Conservation (phyloP, 2,888 invertebrate genomes). For the Nemotelus pantherinus region DNA sequence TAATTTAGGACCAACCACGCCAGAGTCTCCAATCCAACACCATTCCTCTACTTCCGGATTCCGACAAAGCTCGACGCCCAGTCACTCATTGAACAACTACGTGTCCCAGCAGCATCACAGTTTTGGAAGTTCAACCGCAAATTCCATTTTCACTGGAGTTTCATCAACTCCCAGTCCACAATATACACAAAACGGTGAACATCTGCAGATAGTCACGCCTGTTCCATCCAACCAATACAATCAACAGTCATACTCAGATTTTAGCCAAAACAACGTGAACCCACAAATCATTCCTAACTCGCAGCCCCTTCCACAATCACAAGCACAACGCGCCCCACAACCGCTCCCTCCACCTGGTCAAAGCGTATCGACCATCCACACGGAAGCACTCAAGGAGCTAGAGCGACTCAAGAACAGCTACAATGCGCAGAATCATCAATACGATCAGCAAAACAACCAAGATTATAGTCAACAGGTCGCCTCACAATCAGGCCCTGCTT, state of each 20-base stretch:
- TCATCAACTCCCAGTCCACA: constrained; percentile 56
- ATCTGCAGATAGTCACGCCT: constrained; percentile 63
- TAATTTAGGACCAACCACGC: constrained; percentile 58
- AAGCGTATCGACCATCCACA: constrained; percentile 63
- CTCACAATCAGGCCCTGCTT: constrained; percentile 19
- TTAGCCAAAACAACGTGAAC: constrained; percentile 51
- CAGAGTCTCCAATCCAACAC: constrained; percentile 43
- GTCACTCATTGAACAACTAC: constrained; percentile 55
- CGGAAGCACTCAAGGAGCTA: constrained; percentile 63
- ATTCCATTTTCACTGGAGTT: constrained; percentile 53
- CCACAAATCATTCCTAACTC: constrained; percentile 57
- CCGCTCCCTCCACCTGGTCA: constrained; percentile 50
- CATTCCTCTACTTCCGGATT: constrained; percentile 40
- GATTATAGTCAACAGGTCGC: constrained; percentile 7
- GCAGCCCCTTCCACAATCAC: constrained; percentile 57
- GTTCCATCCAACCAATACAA: constrained; percentile 56
- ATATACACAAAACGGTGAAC: constrained; percentile 60
- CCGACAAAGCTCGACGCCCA: constrained; percentile 44
- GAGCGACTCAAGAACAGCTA: constrained; percentile 54
- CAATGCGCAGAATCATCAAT: constrained; percentile 30
- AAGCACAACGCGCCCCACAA: constrained; percentile 57
- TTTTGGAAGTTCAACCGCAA: constrained; percentile 26
- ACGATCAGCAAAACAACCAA: constrained; percentile 50
- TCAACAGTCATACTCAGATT: constrained; percentile 16
- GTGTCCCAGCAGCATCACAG: constrained; percentile 54